Evolutionary conservation across 2,888 invertebrate species (phyloP), one percentile per base, ranked within the genome.

Genomic region (Margaritifera margaritifera): DNA sequence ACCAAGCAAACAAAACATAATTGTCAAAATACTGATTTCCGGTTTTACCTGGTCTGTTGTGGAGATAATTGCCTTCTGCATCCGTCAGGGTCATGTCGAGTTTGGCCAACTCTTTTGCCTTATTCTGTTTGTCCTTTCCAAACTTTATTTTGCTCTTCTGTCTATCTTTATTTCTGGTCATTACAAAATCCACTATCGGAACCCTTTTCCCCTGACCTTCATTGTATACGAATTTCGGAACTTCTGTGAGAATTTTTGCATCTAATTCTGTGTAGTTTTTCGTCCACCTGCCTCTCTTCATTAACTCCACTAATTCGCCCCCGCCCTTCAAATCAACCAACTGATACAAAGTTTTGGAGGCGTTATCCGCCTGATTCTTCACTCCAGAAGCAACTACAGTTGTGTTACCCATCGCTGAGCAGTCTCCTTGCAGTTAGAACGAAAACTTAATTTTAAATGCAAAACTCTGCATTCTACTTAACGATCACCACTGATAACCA

Each of bases 271-370:
- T 73, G 66, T 80, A 87, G 69, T 88, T 81, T 77, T 87, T 88
- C 4, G 82, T 85, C 80, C 82, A 77, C 53, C 81, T 79, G 3
- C 87, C 88, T 62, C 80, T 72, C 74, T 89, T 89, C 83, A 87
- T 87, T 31, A 87, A 74, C 27, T 87, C 85, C 6, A 89, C 83
- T 8, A 89, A 72, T 68, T 87, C 84, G 0, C 89, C 99, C 31
- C 96, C 96, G 76, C 98, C 96, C 94, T 97, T 97, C 66, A 98
- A 91, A 91, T 97, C 95, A 6, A 95, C 94, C 61, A 98, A 92
- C 87, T 96, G 95, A 88, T 98, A 98, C 63, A 97, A 62, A 55
- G 81, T 77, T 42, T 82, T 83, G 3, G 82, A 80, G 4, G 71
- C 79, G 3, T 81, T 82, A 64, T 86, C 84, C 5, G 97, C 97